Percentiles rank a stretch among this genome's conserved stretches.
Evolutionary conservation across 2,888 invertebrate genomes (phyloP).

Genomic region (Ischnura elegans): DNA sequence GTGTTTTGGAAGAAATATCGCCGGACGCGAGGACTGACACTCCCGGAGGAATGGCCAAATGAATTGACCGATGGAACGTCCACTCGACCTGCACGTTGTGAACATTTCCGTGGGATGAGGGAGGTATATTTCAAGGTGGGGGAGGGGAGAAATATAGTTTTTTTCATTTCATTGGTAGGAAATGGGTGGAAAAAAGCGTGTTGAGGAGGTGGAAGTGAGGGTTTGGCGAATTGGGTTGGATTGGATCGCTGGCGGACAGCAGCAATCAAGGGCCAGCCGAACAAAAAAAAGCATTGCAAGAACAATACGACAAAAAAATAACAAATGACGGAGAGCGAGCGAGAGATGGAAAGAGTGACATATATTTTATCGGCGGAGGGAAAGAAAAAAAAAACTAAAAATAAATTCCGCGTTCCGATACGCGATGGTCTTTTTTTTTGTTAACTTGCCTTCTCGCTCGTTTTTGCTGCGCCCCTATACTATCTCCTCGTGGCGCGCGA

Average conservation of each 20-base stretch:
- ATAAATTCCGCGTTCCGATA: conserved; percentile 40
- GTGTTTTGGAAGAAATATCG: conserved; percentile 37
- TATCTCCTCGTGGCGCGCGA: conserved; percentile 42
- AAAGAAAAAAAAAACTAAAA: conserved; percentile 39
- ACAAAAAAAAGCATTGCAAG: too few species aligned
- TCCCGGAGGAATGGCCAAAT: conserved; percentile 49
- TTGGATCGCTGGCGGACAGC: conserved; percentile 48
- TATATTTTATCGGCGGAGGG: conserved; percentile 50
- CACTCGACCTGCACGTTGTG: background rate
- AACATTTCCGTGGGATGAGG: background rate
- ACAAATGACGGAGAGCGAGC: too few species aligned
- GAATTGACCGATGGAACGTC: conserved; percentile 53
- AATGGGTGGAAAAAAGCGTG: conserved; percentile 26
- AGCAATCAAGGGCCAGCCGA: conserved; percentile 33
- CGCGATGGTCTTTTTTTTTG: background rate
- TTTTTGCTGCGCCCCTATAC: too few species aligned
- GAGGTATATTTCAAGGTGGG: background rate
- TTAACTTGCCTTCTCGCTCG: background rate
- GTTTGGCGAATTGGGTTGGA: background rate
- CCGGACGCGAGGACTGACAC: conserved; percentile 14
- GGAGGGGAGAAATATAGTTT: too few species aligned
- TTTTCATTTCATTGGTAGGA: conserved; percentile 18
- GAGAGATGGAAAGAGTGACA: conserved; percentile 32
- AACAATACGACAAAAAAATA: too few species aligned
- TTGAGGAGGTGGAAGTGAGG: background rate